A percentile compares a stretch with the other conserved stretches of the same genome.
Conservation (phyloP, 2,113 vertebrate genomes). For the Smithornis capensis region DNA sequence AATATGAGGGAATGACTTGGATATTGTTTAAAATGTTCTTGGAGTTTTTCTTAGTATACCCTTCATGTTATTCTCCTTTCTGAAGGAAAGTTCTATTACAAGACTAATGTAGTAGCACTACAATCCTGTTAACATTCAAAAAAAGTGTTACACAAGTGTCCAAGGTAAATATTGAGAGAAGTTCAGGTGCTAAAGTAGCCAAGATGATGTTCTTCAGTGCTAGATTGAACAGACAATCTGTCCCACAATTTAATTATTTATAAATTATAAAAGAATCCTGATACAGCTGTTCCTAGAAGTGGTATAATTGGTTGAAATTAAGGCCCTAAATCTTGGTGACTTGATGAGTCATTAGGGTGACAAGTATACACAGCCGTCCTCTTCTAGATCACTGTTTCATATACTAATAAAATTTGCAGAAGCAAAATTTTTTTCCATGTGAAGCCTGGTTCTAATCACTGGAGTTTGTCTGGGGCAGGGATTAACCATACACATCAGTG, state of each 20-base stretch:
- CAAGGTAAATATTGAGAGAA: neutral
- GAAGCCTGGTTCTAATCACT: neutral
- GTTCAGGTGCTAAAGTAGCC: neutral
- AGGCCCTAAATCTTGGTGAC: conserved; percentile 1
- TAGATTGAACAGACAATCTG: neutral
- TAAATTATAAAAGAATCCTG: neutral
- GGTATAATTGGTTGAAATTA: neutral
- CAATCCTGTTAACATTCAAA: neutral
- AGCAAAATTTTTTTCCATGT: neutral
- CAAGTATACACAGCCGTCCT: neutral
- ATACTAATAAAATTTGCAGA: neutral
- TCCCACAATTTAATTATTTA: neutral
- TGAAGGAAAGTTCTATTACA: neutral
- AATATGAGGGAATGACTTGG: neutral
- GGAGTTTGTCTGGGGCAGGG: neutral
- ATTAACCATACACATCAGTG: neutral
- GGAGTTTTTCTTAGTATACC: neutral
- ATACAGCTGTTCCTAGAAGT: neutral
- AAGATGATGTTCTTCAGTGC: neutral
- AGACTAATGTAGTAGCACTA: neutral
- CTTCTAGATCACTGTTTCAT: neutral
- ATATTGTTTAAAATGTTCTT: neutral
- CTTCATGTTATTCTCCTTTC: neutral
- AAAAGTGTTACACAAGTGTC: neutral
- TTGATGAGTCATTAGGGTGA: neutral